Evolutionary conservation across 2,888 invertebrate species (phyloP).

Genomic region (Isoperla grammatica): DNA sequence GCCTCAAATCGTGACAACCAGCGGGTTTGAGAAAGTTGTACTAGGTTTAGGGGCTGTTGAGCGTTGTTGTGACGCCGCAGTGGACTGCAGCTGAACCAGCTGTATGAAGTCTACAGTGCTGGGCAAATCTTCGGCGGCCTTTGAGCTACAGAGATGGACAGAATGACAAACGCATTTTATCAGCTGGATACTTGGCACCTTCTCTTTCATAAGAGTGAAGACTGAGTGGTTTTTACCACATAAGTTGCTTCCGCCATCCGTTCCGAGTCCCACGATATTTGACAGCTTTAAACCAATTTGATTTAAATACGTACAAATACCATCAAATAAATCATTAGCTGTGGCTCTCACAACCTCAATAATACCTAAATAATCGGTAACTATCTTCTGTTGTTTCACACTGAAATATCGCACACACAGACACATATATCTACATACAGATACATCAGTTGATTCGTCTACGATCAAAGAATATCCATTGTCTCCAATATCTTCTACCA

Average conservation of each 20-base stretch:
- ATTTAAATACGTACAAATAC: background rate
- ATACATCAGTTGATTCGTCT: constrained; percentile 36
- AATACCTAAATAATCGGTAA: constrained; percentile 33
- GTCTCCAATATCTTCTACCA: constrained; percentile 28
- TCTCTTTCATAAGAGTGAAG: background rate
- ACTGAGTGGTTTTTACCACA: background rate
- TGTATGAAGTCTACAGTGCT: constrained; percentile 33
- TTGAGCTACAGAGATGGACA: constrained; percentile 33
- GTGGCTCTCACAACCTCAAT: constrained; percentile 29
- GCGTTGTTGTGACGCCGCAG: constrained; percentile 17
- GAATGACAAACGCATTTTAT: constrained; percentile 35
- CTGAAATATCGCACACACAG: constrained; percentile 33
- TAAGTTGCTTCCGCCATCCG: constrained; percentile 35
- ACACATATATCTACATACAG: constrained; percentile 31
- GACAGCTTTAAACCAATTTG: constrained; percentile 23
- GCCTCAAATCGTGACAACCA: constrained; percentile 35
- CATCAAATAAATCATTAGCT: constrained; percentile 26
- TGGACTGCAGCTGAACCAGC: constrained; percentile 35
- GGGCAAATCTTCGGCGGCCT: constrained; percentile 33
- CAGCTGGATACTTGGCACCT: constrained; percentile 26
- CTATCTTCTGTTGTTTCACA: constrained; percentile 24
- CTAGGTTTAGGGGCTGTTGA: constrained; percentile 27
- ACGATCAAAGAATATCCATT: constrained; percentile 32
- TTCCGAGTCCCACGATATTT: constrained; percentile 34
- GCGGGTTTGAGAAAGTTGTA: constrained; percentile 31